Conservation (phyloP, 1,140 invertebrate genomes). For the Cyphomyrmex costatus region DNA sequence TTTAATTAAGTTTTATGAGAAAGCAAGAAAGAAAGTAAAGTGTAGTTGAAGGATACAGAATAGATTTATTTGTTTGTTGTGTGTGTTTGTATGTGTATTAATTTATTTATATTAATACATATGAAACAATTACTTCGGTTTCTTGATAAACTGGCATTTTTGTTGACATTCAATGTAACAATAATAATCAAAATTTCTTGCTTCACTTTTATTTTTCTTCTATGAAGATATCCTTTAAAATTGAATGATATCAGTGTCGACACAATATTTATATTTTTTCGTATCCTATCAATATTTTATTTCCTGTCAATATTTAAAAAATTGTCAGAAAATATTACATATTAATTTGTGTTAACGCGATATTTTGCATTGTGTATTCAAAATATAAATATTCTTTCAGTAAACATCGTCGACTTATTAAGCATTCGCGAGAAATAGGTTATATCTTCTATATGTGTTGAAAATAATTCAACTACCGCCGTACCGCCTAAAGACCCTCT, state of each 20-base stretch:
- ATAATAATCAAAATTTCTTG: constrained; percentile 25
- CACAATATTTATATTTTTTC: neutral
- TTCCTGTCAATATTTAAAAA: neutral
- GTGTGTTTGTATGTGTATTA: too few relatives aligned
- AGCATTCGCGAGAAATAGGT: neutral
- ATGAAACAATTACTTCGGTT: constrained; percentile 78
- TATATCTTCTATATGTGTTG: too few relatives aligned
- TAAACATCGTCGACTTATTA: neutral
- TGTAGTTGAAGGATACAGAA: too few relatives aligned
- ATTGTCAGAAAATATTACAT: neutral
- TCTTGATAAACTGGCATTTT: constrained; percentile 85
- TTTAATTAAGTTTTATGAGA: too few relatives aligned
- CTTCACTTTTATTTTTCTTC: neutral
- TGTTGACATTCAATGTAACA: neutral
- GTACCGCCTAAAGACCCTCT: too few relatives aligned
- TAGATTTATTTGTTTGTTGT: too few relatives aligned
- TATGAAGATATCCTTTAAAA: neutral
- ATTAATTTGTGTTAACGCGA: neutral
- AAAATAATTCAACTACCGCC: too few relatives aligned
- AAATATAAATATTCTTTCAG: neutral
- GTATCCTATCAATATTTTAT: neutral
- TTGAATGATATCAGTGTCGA: neutral
- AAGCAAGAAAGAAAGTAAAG: too few relatives aligned
- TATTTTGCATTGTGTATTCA: neutral
- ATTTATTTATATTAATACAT: neutral